Conservation (phyloP, 37 sponge, comb jelly and placozoan species). For the Dysidea cf. avara region DNA sequence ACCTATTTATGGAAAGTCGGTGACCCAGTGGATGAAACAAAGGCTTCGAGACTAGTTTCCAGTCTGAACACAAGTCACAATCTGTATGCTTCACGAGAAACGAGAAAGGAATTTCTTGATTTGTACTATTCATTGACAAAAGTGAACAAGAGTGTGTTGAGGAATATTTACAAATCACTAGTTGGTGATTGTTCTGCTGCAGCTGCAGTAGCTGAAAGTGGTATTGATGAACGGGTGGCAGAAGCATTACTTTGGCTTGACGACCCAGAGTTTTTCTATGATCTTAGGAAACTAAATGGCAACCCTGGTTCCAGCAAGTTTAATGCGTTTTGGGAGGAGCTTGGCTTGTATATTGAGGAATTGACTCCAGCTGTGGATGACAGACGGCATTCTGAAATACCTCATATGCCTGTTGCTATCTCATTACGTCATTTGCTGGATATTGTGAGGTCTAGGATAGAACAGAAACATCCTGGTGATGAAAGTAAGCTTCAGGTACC, state of each 20-base stretch:
- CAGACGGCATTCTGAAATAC: constrained; percentile 2
- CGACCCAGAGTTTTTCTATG: constrained; percentile 1
- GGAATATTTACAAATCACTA: neutral
- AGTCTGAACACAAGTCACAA: neutral
- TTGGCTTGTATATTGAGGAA: constrained; percentile 2
- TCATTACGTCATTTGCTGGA: constrained; percentile 3
- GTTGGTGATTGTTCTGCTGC: constrained; percentile 6
- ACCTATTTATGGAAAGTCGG: constrained; percentile 9
- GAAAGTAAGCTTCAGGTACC: neutral
- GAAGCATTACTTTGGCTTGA: constrained; percentile 2
- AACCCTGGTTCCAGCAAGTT: neutral
- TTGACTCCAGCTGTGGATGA: constrained; percentile 25
- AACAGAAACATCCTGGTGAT: neutral
- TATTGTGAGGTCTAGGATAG: neutral
- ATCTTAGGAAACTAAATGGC: constrained; percentile 7
- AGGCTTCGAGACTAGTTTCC: neutral
- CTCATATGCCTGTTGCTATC: constrained; percentile 10
- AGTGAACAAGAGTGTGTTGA: constrained; percentile 10
- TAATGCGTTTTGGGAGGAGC: constrained; percentile 10
- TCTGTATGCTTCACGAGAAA: constrained; percentile 3
- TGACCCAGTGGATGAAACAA: constrained; percentile 8
- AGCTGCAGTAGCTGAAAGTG: neutral
- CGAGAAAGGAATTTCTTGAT: constrained; percentile 11
- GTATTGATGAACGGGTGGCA: constrained; percentile 1
- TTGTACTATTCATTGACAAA: neutral